Base-by-base conservation (phyloP, 2,888 invertebrate genomes). In the Sesia bembeciformis region DNA sequence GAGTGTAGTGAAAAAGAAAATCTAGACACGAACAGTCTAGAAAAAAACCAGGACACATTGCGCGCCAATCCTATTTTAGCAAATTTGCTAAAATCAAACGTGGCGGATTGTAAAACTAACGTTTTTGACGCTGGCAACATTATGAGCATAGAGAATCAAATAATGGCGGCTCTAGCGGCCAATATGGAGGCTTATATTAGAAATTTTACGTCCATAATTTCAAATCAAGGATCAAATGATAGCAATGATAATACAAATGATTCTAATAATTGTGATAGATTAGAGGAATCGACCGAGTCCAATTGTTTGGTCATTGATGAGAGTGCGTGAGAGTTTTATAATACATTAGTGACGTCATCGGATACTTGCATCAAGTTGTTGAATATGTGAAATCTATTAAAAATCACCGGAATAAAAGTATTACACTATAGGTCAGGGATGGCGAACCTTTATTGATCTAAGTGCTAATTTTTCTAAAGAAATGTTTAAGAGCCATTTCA, bases 11-110 rank as follows among this genome's bases (percentile, higher is more conserved):
- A 76, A 41, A 84, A 81, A 41, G 84, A 83, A 51, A 84, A 83
- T 51, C 63, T 69, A 3, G 67, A 76, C 42, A 51, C 67, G 0
- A 77, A 78, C 40, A 57, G 62, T 7, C 50, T 54, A 3, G 61
- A 61, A 7, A 43, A 46, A 4, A 46, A 4, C 0, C 71, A 77
- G 1, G 76, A 84, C 40, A 85, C 78, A 4, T 56, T 86, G 0
- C 75, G 69, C 59, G 76, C 87, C 0, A 88, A 88, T 58, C 88
- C 89, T 0, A 88, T 88, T 38, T 60, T 88, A 53, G 87, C 86
- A 0, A 86, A 87, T 58, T 56, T 88, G 4, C 59, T 88, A 46
- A 46, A 46, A 8, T 46, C 46, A 3, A 46, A 46, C n/a, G 23
- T 46, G 46, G 46, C 46, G 4, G 46, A 46, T 23, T 8, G 23